Evolutionary conservation across 2,888 invertebrate genomes (phyloP).

Genomic region (Hypercompe scribonia): DNA sequence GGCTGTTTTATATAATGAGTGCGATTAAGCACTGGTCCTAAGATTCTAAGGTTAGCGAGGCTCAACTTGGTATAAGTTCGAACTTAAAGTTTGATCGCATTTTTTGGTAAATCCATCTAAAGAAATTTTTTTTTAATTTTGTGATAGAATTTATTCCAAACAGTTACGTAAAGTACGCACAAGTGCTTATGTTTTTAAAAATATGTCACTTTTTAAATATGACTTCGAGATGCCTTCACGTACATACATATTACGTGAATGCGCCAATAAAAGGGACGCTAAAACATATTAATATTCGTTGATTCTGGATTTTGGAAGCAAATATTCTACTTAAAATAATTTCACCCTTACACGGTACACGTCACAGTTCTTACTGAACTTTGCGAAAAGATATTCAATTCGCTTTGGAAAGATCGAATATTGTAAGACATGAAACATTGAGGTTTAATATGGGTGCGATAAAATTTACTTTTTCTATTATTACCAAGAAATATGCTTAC

Average conservation of each 20-base stretch:
- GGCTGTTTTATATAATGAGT: neutral
- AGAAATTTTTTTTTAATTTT: slow-evolving; percentile 10
- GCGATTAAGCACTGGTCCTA: neutral
- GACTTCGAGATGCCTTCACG: slow-evolving; percentile 38
- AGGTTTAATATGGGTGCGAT: slow-evolving; percentile 9
- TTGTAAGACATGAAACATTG: slow-evolving; percentile 52
- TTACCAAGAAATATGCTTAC: neutral
- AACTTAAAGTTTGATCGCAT: neutral
- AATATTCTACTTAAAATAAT: slow-evolving; percentile 71
- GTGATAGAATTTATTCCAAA: slow-evolving; percentile 40
- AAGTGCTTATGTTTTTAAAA: slow-evolving; percentile 52
- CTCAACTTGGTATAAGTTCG: neutral
- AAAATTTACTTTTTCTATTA: neutral
- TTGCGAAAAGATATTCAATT: slow-evolving; percentile 46
- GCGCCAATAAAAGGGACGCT: slow-evolving; percentile 68
- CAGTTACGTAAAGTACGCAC: slow-evolving; percentile 48
- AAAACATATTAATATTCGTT: slow-evolving; percentile 85
- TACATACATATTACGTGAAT: slow-evolving; percentile 58
- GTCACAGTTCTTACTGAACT: slow-evolving; percentile 40
- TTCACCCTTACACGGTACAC: slow-evolving; percentile 56
- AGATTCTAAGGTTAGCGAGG: neutral
- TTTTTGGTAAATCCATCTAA: neutral
- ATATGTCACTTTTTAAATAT: slow-evolving; percentile 40
- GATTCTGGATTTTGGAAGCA: slow-evolving; percentile 80
- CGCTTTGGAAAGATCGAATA: slow-evolving; percentile 43